Evolutionary conservation across 1,140 invertebrate genomes (phyloP), one percentile per base, ranked within the genome.

Genomic region (Aphis gossypii): DNA sequence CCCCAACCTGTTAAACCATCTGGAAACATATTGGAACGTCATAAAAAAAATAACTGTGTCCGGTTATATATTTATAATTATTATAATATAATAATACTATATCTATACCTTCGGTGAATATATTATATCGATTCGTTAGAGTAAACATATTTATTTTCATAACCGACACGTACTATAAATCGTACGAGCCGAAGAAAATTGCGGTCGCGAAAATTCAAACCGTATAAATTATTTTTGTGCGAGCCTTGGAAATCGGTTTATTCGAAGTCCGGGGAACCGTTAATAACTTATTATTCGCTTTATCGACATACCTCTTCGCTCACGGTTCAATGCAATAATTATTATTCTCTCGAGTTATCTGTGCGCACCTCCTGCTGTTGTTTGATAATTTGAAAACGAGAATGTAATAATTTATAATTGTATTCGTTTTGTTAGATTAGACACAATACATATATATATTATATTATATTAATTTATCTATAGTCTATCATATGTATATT

Each of bases 321-420:
- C 48, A 35, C 87, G 87, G 87, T 89, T 89, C 48, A 56, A 25
- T 25, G 35, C 48, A 56, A 89, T 68, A 90, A 90, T 68, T 90
- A 90, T 90, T 90, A 90, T 90, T 90, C 60, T 90, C 54, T 46
- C 56, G 51, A 30, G 88, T 60, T 60, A 60, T 41, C n/a, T 56
- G 48, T n/a, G 48, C 87, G 48, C 48, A 41, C 51, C 48, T 90
- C 38, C 88, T 48, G 86, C 86, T 89, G 88, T 60, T 41, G 48
- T 90, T 56, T 60, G 38, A 90, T 41, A 90, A 90, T 90, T 90
- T 89, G n/a, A 51, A 54, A 51, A 89, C 87, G 87, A 51, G n/a
- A 87, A 46, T 30, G n/a, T 87, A 38, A 89, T 89, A 89, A 35
- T 89, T 56, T 38, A 89, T 89, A 38, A 56, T 89, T 56, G 48